Evolutionary conservation across 2,113 vertebrate genomes (phyloP).

Genomic region (Illadopsis cleaveri): DNA sequence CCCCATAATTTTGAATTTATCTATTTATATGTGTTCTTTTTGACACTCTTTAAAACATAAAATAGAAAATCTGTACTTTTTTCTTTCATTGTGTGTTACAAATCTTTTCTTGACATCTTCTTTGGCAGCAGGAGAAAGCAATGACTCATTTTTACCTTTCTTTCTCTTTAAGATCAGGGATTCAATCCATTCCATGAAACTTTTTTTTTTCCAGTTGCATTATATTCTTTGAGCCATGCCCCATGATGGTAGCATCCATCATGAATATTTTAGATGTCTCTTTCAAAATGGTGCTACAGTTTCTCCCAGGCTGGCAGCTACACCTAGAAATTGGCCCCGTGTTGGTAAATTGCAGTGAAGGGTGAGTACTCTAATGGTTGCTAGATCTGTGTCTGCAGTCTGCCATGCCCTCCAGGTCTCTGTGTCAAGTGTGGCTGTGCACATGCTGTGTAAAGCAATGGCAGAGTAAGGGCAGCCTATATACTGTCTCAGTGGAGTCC

Average conservation of each 20-base stretch:
- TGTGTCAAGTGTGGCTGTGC: neutral
- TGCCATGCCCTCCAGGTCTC: neutral
- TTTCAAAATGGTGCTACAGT: neutral
- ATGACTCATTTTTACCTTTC: neutral
- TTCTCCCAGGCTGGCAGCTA: neutral
- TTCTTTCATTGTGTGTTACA: neutral
- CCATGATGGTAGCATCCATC: neutral
- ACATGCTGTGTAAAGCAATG: neutral
- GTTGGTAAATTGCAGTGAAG: neutral
- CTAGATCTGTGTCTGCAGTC: neutral
- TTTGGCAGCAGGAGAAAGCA: neutral
- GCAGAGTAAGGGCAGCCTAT: neutral
- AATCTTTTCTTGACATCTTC: neutral
- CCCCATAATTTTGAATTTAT: neutral
- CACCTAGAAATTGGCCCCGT: neutral
- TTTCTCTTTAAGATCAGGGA: neutral
- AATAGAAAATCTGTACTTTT: neutral
- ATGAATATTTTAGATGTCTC: neutral
- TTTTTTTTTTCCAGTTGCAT: neutral
- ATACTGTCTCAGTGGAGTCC: neutral
- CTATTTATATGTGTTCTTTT: neutral
- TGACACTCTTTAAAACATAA: neutral
- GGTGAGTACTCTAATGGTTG: accelerated
- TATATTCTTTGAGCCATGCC: neutral
- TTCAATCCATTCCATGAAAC: neutral